phyloP scores from a whole-genome alignment of 2,113 vertebrate species.

The Thymallus thymallus region DNA sequence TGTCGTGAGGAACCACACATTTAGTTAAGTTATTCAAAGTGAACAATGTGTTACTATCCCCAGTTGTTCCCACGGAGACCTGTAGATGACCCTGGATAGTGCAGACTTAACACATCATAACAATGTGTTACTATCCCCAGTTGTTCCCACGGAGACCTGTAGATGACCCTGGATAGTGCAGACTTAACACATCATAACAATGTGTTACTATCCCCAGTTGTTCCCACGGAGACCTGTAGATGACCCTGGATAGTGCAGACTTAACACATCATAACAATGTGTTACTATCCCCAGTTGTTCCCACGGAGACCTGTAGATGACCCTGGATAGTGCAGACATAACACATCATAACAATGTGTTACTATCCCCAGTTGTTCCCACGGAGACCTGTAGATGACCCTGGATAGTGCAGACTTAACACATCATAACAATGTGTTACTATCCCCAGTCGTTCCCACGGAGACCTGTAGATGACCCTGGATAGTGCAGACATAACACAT shows the following conservation, averaged over 20 bases:
- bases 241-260: constrained; percentile 22
- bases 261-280: constrained; percentile 23
- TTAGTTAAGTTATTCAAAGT: too few relatives aligned
- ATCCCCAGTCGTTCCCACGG: too few relatives aligned
- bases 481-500: too few relatives aligned
- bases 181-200: constrained; percentile 25
- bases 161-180: constrained; percentile 19
- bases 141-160: background rate
- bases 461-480: too few relatives aligned
- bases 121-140: background rate
- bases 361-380: too few relatives aligned
- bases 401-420: too few relatives aligned
- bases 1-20: too few relatives aligned
- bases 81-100: constrained; percentile 18
- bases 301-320: background rate
- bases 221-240: background rate
- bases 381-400: too few relatives aligned
- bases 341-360: too few relatives aligned
- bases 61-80: background rate
- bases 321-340: constrained; percentile 27
- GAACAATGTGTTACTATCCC: background rate
- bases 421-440: too few relatives aligned
- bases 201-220: background rate
- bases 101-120: constrained; percentile 26
- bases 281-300: too few relatives aligned